Percentiles rank a stretch among this genome's conserved stretches.
Evolutionary conservation across 1,140 invertebrate species (phyloP).

Genomic region (Zophobas atratus): DNA sequence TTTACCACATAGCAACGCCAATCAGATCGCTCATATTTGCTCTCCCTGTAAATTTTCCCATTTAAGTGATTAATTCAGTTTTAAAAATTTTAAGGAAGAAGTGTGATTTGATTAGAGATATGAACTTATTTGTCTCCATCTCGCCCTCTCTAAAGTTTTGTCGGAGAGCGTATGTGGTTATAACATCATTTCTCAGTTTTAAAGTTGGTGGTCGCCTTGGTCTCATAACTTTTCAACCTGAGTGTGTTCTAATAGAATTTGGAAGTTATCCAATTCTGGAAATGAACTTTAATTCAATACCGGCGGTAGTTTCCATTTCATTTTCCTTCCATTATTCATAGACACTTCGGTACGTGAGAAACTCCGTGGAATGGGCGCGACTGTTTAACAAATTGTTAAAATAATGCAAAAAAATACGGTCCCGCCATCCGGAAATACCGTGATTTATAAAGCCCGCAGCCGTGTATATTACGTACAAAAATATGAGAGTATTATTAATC

Average conservation of each 20-base stretch:
- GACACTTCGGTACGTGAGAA: not conserved
- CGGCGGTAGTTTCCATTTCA: not conserved
- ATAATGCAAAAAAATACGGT: not conserved
- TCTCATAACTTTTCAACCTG: not conserved
- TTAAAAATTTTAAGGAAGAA: too few relatives aligned
- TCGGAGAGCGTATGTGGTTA: too few relatives aligned
- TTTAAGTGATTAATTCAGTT: too few relatives aligned
- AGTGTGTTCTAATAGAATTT: not conserved
- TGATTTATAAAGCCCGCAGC: not conserved
- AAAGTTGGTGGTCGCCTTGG: not conserved
- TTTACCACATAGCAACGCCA: too few relatives aligned
- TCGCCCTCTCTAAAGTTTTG: too few relatives aligned
- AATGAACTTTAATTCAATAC: not conserved
- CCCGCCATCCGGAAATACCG: not conserved
- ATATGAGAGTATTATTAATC: not conserved
- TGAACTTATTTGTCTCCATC: too few relatives aligned
- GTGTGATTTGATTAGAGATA: too few relatives aligned
- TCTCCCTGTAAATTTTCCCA: too few relatives aligned
- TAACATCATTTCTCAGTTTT: too few relatives aligned
- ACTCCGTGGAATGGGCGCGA: not conserved
- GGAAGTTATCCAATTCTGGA: slow-evolving; percentile 1
- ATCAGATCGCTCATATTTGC: too few relatives aligned
- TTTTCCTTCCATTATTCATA: not conserved
- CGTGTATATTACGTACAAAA: not conserved
- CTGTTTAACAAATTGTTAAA: not conserved